Conservation (phyloP, 2,888 invertebrate species). For the Halictus ligatus region DNA sequence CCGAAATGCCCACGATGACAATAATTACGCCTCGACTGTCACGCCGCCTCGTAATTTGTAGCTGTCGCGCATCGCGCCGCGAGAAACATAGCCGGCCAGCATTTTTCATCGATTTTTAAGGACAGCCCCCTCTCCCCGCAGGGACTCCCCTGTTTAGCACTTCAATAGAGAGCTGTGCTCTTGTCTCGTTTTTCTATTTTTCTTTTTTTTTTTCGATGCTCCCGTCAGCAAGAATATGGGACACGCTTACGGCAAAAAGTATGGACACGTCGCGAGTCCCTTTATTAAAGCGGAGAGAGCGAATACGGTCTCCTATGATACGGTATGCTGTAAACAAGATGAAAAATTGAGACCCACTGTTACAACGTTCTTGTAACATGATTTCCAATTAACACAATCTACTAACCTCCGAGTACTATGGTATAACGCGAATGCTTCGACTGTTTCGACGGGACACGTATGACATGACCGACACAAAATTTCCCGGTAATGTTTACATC, state of each 20-base stretch:
- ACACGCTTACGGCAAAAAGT: background rate
- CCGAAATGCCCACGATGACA: constrained; percentile 52
- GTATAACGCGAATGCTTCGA: background rate
- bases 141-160: background rate
- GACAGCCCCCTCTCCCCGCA: background rate
- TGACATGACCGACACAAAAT: too few species aligned
- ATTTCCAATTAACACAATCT: background rate
- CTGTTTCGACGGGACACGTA: too few species aligned
- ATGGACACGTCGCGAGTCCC: background rate
- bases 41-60: constrained; percentile 52
- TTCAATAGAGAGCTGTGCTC: background rate
- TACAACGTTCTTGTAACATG: background rate
- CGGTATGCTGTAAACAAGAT: background rate
- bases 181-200: background rate
- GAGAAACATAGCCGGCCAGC: background rate
- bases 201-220: background rate
- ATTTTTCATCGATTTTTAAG: constrained; percentile 16
- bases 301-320: background rate
- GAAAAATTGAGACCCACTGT: background rate
- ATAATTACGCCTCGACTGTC: constrained; percentile 55
- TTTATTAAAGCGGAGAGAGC: background rate
- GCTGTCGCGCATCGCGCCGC: constrained; percentile 6
- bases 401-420: background rate
- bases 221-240: background rate
- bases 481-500: too few species aligned